Evolutionary conservation across 2,888 invertebrate species (phyloP).

Genomic region (Patella caerulea): DNA sequence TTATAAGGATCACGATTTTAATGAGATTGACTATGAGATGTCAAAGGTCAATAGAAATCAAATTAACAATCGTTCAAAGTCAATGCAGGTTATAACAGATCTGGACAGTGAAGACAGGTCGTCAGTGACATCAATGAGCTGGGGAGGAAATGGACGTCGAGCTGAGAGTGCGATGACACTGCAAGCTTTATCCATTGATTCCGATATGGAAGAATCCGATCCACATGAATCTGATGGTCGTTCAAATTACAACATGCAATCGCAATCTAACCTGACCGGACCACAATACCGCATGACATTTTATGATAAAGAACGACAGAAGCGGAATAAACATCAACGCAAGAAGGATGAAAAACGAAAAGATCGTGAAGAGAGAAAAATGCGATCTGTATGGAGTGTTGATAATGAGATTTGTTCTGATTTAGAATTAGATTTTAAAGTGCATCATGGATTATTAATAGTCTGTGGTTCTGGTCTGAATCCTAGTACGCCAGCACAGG

Average conservation of each 20-base stretch:
- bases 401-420: slow-evolving; percentile 58
- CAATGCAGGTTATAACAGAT: slow-evolving; percentile 35
- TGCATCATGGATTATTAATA: slow-evolving; percentile 58
- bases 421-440: slow-evolving; percentile 57
- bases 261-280: slow-evolving; percentile 43
- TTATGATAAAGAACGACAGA: slow-evolving; percentile 52
- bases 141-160: slow-evolving; percentile 15
- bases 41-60: slow-evolving; percentile 27
- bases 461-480: slow-evolving; percentile 58
- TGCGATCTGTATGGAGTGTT: slow-evolving; percentile 63
- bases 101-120: slow-evolving; percentile 36
- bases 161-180: slow-evolving; percentile 20
- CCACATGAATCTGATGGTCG: neutral
- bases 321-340: slow-evolving; percentile 42
- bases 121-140: slow-evolving; percentile 16
- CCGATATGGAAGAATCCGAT: slow-evolving; percentile 26
- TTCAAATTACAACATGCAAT: slow-evolving; percentile 16
- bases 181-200: slow-evolving; percentile 29
- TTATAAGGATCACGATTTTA: slow-evolving; percentile 59
- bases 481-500: slow-evolving; percentile 43
- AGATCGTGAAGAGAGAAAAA: slow-evolving; percentile 54
- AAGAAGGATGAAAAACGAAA: slow-evolving; percentile 63
- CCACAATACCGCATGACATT: slow-evolving; percentile 58
- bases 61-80: slow-evolving; percentile 12
- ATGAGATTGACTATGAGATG: slow-evolving; percentile 65